A percentile compares a stretch with the other conserved stretches of the same genome.
Conservation (phyloP, 2,797 vertebrate genomes). For the Trematomus bernacchii region DNA sequence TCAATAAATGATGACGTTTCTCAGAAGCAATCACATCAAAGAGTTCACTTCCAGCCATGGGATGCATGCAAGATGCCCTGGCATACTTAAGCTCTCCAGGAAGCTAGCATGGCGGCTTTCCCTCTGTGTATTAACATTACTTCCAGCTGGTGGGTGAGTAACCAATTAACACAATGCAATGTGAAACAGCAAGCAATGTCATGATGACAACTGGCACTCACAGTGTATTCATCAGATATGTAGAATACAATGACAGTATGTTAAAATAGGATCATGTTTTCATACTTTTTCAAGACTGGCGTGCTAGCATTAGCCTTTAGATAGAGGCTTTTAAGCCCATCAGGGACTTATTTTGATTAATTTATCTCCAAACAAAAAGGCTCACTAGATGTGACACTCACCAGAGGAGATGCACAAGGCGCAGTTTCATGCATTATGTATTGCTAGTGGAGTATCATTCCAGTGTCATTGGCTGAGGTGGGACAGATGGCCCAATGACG, state of each 20-base stretch:
- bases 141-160: constrained; percentile 73
- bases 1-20: constrained; percentile 91
- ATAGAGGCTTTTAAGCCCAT: constrained; percentile 38
- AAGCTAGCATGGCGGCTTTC: constrained; percentile 72
- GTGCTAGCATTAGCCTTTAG: constrained; percentile 15
- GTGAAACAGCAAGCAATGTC: constrained; percentile 48
- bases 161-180: constrained; percentile 76
- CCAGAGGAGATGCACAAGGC: constrained; percentile 11
- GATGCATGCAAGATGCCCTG: constrained; percentile 76
- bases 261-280: constrained; percentile 18
- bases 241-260: background rate
- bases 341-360: constrained; percentile 40
- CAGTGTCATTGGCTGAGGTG: constrained; percentile 65
- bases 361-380: constrained; percentile 52
- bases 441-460: constrained; percentile 43
- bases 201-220: constrained; percentile 18
- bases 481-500: constrained; percentile 77
- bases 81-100: constrained; percentile 77
- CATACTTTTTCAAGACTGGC: constrained; percentile 13
- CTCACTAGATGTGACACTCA: constrained; percentile 37
- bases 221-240: background rate
- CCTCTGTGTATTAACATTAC: constrained; percentile 80
- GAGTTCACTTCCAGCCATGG: constrained; percentile 82
- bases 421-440: constrained; percentile 59
- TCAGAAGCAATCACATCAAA: constrained; percentile 90